Percentiles rank a stretch among this genome's conserved stretches.
Conservation (phyloP, 2,797 vertebrate species). For the Smutsia temminckii region DNA sequence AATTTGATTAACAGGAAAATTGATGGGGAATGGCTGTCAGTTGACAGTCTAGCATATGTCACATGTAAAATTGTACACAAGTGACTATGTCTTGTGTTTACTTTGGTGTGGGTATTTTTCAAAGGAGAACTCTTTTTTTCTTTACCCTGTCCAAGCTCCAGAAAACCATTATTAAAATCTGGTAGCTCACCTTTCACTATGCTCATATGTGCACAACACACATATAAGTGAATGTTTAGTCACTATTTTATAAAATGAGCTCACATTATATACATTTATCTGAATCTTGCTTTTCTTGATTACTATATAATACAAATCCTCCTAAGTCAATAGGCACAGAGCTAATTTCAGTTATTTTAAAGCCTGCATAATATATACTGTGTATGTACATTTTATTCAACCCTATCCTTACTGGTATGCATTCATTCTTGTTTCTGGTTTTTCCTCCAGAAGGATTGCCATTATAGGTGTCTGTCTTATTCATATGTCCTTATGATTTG, state of each 20-base stretch:
- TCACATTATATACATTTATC: not conserved
- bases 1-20: not conserved
- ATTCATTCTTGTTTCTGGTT: not conserved
- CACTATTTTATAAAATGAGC: not conserved
- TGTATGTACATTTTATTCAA: not conserved
- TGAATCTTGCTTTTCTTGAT: slow-evolving; percentile 18
- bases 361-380: not conserved
- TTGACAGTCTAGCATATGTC: not conserved
- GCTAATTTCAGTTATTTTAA: slow-evolving; percentile 16
- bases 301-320: not conserved
- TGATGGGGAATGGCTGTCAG: not conserved
- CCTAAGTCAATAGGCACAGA: not conserved
- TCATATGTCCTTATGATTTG: not conserved
- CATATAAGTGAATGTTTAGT: not conserved
- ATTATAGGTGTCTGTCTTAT: not conserved
- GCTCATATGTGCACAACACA: not conserved
- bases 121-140: not conserved
- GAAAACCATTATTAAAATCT: not conserved
- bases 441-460: not conserved
- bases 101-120: not conserved
- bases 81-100: not conserved
- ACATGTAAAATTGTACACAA: not conserved
- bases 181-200: not conserved
- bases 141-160: not conserved
- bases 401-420: not conserved